Evolutionary conservation across 2,888 invertebrate genomes (phyloP).

Genomic region (Acheta domesticus): DNA sequence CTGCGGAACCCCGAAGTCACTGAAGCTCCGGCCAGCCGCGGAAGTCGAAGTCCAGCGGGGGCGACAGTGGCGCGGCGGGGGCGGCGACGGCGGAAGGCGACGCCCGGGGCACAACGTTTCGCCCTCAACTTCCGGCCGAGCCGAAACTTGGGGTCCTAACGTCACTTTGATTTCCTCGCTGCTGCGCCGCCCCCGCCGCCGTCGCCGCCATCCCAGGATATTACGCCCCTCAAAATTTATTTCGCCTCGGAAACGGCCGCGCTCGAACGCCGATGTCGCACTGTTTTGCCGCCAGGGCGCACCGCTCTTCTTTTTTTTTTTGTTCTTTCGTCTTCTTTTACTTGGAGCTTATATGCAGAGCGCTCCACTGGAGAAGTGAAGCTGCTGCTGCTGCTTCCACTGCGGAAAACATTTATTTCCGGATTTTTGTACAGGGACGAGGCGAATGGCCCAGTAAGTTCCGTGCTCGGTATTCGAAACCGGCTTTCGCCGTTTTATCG

Average conservation of each 20-base stretch:
- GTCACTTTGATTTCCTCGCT: background rate
- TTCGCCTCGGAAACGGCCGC: background rate
- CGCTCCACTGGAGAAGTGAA: no score
- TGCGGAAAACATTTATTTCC: no score
- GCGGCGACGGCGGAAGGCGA: background rate
- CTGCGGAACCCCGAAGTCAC: no score
- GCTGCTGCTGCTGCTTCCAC: no score
- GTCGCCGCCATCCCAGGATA: background rate
- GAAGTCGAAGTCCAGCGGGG: no score
- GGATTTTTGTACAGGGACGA: no score
- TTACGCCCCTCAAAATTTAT: background rate
- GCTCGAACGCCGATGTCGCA: constrained; percentile 2
- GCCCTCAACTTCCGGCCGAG: background rate
- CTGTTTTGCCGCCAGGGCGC: constrained; percentile 18
- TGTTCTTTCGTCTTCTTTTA: background rate
- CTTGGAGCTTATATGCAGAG: no score
- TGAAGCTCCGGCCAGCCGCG: no score
- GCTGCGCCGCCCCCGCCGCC: no score
- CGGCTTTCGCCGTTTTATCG: no score
- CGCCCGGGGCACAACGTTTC: background rate
- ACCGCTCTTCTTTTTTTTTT: background rate
- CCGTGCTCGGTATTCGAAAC: no score
- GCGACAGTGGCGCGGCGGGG: background rate
- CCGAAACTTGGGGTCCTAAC: constrained; percentile 1
- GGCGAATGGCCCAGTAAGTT: no score